These are phyloP conservation scores for Climacteris rufus DNA, from an alignment of 2,113 vertebrate genomes.

Conservation along the genomic window DNA sequence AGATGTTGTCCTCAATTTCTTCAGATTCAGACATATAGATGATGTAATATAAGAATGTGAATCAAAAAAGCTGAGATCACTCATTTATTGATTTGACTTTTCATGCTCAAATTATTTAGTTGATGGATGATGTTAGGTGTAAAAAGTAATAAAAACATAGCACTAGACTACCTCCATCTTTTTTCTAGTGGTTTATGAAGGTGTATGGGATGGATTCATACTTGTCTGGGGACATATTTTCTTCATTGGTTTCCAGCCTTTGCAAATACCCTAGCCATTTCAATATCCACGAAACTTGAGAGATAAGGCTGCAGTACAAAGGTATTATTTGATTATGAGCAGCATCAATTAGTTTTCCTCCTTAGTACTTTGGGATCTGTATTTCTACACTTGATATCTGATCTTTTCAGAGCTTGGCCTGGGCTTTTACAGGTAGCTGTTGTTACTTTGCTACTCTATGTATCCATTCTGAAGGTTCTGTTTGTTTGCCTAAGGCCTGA, in stretches of 20 bases:
- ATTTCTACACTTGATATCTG: background rate
- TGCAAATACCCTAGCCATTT: background rate
- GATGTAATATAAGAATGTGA: constrained; percentile 74
- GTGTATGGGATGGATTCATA: background rate
- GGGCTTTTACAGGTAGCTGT: background rate
- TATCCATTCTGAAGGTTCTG: background rate
- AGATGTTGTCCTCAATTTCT: constrained; percentile 65
- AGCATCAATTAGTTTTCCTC: background rate
- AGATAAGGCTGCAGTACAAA: background rate
- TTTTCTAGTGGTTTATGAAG: background rate
- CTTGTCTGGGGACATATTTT: background rate
- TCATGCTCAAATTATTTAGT: constrained; percentile 76
- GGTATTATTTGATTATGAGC: background rate
- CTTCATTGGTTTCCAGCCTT: background rate
- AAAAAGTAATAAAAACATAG: constrained; percentile 12
- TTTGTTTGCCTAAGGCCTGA: background rate
- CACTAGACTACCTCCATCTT: background rate
- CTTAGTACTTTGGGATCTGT: background rate
- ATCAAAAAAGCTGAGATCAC: constrained; percentile 77
- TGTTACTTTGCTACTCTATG: background rate
- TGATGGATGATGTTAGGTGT: constrained; percentile 32
- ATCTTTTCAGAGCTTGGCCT: background rate
- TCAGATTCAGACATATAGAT: constrained; percentile 63
- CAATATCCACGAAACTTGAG: background rate
- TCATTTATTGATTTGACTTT: constrained; percentile 81